Evolutionary conservation across 2,113 vertebrate genomes (phyloP).

Genomic region (Galbula dea): DNA sequence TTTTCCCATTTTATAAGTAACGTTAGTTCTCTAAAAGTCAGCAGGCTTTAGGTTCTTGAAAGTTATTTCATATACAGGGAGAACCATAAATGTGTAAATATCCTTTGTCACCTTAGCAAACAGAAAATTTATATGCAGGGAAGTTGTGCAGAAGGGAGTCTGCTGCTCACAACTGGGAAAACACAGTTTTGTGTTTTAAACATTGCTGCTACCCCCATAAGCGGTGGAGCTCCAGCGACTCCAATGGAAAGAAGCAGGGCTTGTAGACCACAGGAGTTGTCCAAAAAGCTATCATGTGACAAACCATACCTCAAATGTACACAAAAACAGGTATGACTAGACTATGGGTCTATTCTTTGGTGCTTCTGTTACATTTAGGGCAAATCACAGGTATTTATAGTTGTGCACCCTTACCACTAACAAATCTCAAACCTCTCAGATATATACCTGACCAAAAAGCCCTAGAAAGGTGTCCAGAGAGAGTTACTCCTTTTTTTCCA

Average conservation of each 20-base stretch:
- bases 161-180: not conserved
- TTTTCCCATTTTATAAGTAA: not conserved
- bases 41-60: not conserved
- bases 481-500: not conserved
- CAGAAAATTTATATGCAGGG: not conserved
- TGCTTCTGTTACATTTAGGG: not conserved
- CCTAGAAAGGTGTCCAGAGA: not conserved
- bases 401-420: not conserved
- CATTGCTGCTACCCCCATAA: not conserved
- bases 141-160: not conserved
- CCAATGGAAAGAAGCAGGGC: not conserved
- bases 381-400: not conserved
- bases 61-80: not conserved
- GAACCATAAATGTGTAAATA: not conserved
- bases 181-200: no score
- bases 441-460: not conserved
- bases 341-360: not conserved
- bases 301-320: not conserved
- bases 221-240: not conserved
- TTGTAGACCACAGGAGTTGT: not conserved
- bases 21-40: not conserved
- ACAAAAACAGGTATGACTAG: not conserved
- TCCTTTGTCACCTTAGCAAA: not conserved
- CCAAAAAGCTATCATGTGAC: not conserved
- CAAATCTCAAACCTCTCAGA: not conserved